Evolutionary conservation across 2,113 vertebrate species (phyloP), one percentile per base, ranked within the genome.

Genomic region (Falco punctatus): DNA sequence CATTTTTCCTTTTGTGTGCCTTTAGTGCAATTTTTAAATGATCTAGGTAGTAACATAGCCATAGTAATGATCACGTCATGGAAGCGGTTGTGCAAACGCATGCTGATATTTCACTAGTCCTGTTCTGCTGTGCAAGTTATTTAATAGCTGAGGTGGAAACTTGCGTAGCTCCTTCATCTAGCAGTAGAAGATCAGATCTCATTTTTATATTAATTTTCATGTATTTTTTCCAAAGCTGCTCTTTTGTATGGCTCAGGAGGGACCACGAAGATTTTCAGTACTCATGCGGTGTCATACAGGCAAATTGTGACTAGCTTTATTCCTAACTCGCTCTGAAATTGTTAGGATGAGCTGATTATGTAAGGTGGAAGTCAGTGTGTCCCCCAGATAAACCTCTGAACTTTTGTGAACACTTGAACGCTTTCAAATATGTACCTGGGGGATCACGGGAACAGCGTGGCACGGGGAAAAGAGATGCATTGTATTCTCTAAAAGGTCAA

Each of bases 41-140:
- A 11, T 15, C 4, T 24, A 1, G 48, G 15, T 3, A 6, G 24
- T 16, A 14, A 10, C 42, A 0, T 3, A 5, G 57, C 64, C 20
- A 1, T 13, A 7, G 42, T 15, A 22, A 32, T 1, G 13, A 8
- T 38, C 40, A 0, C 57, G 3, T 7, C 13, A 1, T 1, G 28
- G 57, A 9, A 22, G 44, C 1, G 1, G 64, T 7, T 8, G 35
- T 11, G 11, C 55, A 4, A 13, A 28, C 3, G 2, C 73, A 1
- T 0, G 22, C 58, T 61, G 82, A 11, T 33, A 1, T n/a, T 38
- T 32, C 57, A 5, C 19, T 4, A 1, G 10, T 28, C 42, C 42
- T 28, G 0, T 13, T 64, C 84, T 23, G 72, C 66, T 16, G 23
- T 3, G 65, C 18, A 0, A 7, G 20, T 13, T 32, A 5, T 38